Evolutionary conservation across 2,113 vertebrate species (phyloP), one percentile per base, ranked within the genome.

Genomic region (Psophia crepitans): DNA sequence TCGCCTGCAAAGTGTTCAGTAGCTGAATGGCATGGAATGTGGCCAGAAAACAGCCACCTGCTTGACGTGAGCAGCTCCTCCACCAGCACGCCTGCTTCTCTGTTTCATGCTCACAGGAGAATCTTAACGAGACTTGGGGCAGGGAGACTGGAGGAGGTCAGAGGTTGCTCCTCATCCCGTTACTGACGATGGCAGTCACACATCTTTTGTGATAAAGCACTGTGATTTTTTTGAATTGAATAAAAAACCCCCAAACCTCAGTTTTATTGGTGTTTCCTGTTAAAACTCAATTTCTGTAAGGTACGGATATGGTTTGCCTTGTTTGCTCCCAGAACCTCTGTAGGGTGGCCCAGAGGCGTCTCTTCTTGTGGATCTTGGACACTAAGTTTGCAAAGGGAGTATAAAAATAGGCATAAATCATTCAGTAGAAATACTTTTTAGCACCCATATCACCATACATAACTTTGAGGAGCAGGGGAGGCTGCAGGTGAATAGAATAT

Each of bases 101-200:
- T 27, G 48, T 58, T 60, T 56, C 2, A 2, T 39, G 44, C 32
- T n/a, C 71, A 6, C 23, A 43, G 51, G 46, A 35, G 22, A 65
- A 8, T 3, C 35, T 75, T 75, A 5, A 41, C 4, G 1, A 48
- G 61, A 32, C 19, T 27, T n/a, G 28, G 33, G 66, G 24, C 22
- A 44, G 39, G 41, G 30, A 49, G 33, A 8, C 53, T 57, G 28
- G 20, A 81, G 74, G 33, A 60, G 51, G 27, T 53, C n/a, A 17
- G 58, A 51, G 41, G 24, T 43, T 75, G 54, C 33, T 71, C 10
- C 54, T 77, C 44, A 16, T 65, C 39, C 24, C 6, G 0, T 43
- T 58, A n/a, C 22, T 15, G 6, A 5, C 0, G 0, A 2, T 41
- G 33, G 24, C 43, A 73, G 9, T 24, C 2, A 0, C 2, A 2